Evolutionary conservation across 2,888 invertebrate genomes (phyloP).

Genomic region (Calameuta pallipes): DNA sequence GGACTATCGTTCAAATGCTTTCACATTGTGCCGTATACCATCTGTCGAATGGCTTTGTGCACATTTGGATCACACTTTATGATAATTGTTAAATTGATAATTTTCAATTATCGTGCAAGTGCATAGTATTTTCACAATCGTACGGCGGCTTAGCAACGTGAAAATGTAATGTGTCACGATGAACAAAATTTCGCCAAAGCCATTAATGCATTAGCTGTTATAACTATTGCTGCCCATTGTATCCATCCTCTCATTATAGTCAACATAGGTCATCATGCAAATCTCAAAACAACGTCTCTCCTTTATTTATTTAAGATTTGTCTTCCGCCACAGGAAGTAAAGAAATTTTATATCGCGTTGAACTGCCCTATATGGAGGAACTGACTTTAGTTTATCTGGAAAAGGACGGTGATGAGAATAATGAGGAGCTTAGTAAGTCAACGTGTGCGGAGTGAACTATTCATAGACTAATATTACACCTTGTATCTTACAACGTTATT

Average conservation of each 20-base stretch:
- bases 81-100: background rate
- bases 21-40: background rate
- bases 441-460: slow-evolving; percentile 23
- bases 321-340: slow-evolving; percentile 66
- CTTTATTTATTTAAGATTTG: slow-evolving; percentile 49
- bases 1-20: background rate
- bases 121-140: background rate
- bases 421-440: slow-evolving; percentile 64
- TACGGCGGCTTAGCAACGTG: background rate
- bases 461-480: slow-evolving; percentile 2
- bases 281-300: background rate
- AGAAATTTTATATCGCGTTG: slow-evolving; percentile 94
- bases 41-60: background rate
- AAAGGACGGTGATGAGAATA: slow-evolving; percentile 76
- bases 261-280: background rate
- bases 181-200: background rate
- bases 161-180: background rate
- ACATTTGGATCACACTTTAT: background rate
- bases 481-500: background rate
- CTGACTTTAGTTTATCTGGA: slow-evolving; percentile 94
- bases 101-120: background rate
- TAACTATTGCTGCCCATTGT: background rate
- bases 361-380: slow-evolving; percentile 94
- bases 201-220: background rate
- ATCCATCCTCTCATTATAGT: background rate